Base-by-base conservation (phyloP, 2,113 vertebrate species). In the Megalops atlanticus region DNA sequence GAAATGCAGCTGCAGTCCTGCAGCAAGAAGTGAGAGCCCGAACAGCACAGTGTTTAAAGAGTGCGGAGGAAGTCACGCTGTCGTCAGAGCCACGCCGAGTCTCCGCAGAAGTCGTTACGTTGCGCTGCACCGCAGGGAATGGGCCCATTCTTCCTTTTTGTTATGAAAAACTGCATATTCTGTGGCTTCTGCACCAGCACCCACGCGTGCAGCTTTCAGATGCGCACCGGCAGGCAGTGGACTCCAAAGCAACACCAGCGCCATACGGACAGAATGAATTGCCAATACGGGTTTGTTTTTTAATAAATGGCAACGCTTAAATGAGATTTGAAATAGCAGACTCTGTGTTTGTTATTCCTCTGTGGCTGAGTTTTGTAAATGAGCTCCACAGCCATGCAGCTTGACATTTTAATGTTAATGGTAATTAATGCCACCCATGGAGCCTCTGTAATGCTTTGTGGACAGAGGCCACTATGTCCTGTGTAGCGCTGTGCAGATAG, bases 241-340 rank as follows among this genome's bases (percentile, higher is more conserved):
- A n/a, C 49, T n/a, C 33, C 31, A 16, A 38, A 77, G 38, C 36
- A 41, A 49, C 39, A 24, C 24, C 52, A 68, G 38, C 49, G 41
- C 35, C 54, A 8, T 40, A 43, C 39, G n/a, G 39, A 39, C 40
- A 27, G 15, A 68, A 78, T 21, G 76, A 38, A 77, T 77, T 77
- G 18, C n/a, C 39, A 78, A 78, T 68, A 27, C 41, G n/a, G n/a
- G 38, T 68, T 68, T 68, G 31, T 58, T 68, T 69, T 58, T 40
- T 35, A n/a, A 36, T 58, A 47, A 72, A 71, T n/a, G 43, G 40
- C 33, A 41, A 8, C 36, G 18, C 43, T 71, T 79, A 79, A 79
- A 40, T 31, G n/a, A 41, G 78, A 38, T 47, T 49, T 47, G 41
- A 49, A 79, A 79, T 24, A 49, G 68, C 43, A 36, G 40, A 79